Percentiles rank a stretch among this genome's conserved stretches.
phyloP scores from a whole-genome alignment of 2,113 vertebrate species.

The Mionectes macconnelli region DNA sequence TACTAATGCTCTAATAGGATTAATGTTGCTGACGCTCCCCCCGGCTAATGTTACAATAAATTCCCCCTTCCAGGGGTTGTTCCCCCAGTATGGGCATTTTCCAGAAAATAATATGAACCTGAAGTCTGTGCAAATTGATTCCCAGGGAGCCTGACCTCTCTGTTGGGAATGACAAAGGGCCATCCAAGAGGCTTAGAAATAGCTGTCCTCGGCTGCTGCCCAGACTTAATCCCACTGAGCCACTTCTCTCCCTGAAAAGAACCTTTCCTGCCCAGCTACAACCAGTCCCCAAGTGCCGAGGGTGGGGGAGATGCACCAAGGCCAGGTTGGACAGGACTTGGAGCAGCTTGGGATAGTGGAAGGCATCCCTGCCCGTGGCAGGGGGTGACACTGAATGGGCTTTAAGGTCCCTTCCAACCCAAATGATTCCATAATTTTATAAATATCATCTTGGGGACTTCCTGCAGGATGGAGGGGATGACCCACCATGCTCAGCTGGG shows the following conservation, averaged over 20 bases:
- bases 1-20: neutral
- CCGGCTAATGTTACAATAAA: neutral
- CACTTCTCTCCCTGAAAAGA: neutral
- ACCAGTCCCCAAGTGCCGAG: rapidly evolving
- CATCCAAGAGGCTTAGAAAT: neutral
- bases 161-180: conserved; percentile 12
- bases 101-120: neutral
- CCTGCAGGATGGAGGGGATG: rapidly evolving
- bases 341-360: neutral
- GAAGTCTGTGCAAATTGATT: conserved; percentile 46
- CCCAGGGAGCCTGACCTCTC: neutral
- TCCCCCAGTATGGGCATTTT: neutral
- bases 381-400: neutral
- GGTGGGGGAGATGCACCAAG: neutral
- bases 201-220: neutral
- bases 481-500: rapidly evolving
- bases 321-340: neutral
- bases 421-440: neutral
- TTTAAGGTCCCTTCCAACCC: neutral
- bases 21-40: neutral
- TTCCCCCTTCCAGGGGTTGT: neutral
- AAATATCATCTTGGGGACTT: neutral
- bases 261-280: neutral
- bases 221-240: conserved; percentile 4
- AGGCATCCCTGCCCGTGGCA: neutral